These are phyloP conservation scores for Stenoptilia bipunctidactyla DNA, from an alignment of 2,888 invertebrate genomes.

Conservation along the genomic window DNA sequence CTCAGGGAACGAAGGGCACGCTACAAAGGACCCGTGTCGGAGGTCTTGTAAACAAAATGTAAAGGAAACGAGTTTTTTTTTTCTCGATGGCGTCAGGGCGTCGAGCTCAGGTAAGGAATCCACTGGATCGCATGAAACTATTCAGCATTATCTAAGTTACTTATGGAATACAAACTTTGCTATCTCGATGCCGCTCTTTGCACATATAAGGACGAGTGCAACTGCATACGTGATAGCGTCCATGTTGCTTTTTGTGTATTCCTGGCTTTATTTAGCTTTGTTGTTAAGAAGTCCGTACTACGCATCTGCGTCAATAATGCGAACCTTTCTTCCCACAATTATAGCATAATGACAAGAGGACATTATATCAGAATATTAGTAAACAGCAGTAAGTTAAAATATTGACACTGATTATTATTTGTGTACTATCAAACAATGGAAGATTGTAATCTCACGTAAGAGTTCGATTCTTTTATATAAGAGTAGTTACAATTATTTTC, in stretches of 20 bases:
- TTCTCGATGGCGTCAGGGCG: slow-evolving; percentile 47
- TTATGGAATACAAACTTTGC: slow-evolving; percentile 44
- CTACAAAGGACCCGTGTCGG: slow-evolving; percentile 54
- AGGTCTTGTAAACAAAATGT: slow-evolving; percentile 63
- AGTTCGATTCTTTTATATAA: no score
- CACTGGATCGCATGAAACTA: slow-evolving; percentile 23
- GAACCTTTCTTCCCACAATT: no score
- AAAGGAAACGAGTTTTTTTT: slow-evolving; percentile 55
- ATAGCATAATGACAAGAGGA: no score
- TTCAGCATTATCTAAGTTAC: slow-evolving; percentile 46
- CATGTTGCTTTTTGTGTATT: slow-evolving; percentile 20
- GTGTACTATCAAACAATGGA: no score
- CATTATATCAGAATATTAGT: no score
- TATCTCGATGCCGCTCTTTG: slow-evolving; percentile 53
- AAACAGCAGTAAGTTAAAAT: no score
- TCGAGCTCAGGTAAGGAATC: slow-evolving; percentile 28
- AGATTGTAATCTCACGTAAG: no score
- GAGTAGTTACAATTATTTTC: no score
- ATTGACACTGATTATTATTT: no score
- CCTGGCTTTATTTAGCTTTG: background rate
- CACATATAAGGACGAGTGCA: slow-evolving; percentile 50
- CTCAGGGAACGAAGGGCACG: slow-evolving; percentile 26
- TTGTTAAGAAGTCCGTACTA: background rate
- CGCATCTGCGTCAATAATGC: no score
- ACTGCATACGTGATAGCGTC: slow-evolving; percentile 40